Percentiles rank a stretch among this genome's conserved stretches.
phyloP scores from a whole-genome alignment of 2,113 vertebrate genomes.

The Solea solea region DNA sequence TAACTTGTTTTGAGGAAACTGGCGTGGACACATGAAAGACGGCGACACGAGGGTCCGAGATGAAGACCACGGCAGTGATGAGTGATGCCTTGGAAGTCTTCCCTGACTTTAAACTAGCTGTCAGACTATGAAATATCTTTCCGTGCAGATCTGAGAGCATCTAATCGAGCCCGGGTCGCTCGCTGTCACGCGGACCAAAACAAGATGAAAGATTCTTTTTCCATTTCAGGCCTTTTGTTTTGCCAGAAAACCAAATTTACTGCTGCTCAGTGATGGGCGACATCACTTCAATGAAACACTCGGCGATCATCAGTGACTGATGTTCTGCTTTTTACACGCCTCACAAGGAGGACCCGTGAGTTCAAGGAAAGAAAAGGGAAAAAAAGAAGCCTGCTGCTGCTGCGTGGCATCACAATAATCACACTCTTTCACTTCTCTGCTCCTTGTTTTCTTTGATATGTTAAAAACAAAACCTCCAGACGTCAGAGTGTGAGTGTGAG shows the following conservation, averaged over 20 bases:
- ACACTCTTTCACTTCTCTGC: neutral
- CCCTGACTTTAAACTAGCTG: conserved; percentile 52
- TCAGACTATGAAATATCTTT: conserved; percentile 50
- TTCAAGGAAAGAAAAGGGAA: conserved; percentile 1
- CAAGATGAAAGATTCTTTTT: conserved; percentile 52
- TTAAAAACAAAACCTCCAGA: conserved; percentile 26
- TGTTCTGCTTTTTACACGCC: conserved; percentile 23
- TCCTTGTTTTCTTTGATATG: conserved; percentile 26
- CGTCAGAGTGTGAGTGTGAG: conserved; percentile 42
- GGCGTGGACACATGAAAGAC: conserved; percentile 35
- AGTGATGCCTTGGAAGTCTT: conserved; percentile 22
- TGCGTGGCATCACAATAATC: conserved; percentile 37
- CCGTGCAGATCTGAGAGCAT: conserved; percentile 44
- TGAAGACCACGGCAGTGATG: conserved; percentile 26
- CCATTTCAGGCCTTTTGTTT: conserved; percentile 21
- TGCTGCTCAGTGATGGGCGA: conserved; percentile 47
- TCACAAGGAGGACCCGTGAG: conserved; percentile 29
- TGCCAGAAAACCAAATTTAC: conserved; percentile 55
- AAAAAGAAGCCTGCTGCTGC: conserved; percentile 26
- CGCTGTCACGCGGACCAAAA: conserved; percentile 18
- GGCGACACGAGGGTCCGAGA: conserved; percentile 33
- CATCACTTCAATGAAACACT: conserved; percentile 34
- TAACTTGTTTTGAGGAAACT: conserved; percentile 24
- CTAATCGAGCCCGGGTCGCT: conserved; percentile 43
- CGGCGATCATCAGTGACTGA: conserved; percentile 22